Percentiles rank a stretch among this genome's conserved stretches.
phyloP scores from a whole-genome alignment of 2,888 invertebrate genomes.

The Caenorhabditis zanzibari region DNA sequence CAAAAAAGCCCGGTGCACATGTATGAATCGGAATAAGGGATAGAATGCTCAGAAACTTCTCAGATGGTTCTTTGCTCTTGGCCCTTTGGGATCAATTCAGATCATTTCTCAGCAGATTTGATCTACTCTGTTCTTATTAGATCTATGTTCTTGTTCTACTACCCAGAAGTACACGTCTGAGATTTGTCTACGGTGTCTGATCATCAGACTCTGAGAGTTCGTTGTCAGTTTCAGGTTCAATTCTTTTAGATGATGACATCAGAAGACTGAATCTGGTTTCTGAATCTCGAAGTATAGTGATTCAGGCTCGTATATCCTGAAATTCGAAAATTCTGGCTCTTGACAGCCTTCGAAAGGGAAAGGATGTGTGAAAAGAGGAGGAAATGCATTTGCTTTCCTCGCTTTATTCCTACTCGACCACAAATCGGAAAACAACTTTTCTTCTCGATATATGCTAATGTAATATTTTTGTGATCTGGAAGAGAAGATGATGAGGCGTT shows the following conservation, averaged over 20 bases:
- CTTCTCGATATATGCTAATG: conserved; percentile 47
- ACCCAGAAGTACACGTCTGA: neutral
- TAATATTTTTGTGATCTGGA: conserved; percentile 29
- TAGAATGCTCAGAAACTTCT: too few species aligned
- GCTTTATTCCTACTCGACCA: conserved; percentile 22
- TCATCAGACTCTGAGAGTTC: conserved; percentile 15
- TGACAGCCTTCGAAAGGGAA: conserved; percentile 20
- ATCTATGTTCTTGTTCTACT: neutral
- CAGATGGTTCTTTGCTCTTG: too few species aligned
- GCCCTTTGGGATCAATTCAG: too few species aligned
- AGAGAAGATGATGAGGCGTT: neutral
- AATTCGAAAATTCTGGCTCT: conserved; percentile 9
- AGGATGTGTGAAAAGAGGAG: conserved; percentile 1
- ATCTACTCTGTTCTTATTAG: neutral
- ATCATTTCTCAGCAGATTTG: neutral
- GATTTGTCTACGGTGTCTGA: conserved; percentile 2
- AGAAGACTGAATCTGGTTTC: conserved; percentile 15
- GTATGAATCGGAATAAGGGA: too few species aligned
- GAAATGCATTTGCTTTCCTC: conserved; percentile 16
- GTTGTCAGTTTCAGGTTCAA: conserved; percentile 39
- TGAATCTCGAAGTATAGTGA: conserved; percentile 1
- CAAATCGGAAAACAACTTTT: conserved; percentile 48
- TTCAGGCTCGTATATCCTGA: too few species aligned
- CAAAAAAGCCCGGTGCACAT: too few species aligned
- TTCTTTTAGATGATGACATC: conserved; percentile 29